A percentile compares a stretch with the other conserved stretches of the same genome.
Conservation (phyloP, 2,888 invertebrate species). For the Eristalinus sepulchralis region DNA sequence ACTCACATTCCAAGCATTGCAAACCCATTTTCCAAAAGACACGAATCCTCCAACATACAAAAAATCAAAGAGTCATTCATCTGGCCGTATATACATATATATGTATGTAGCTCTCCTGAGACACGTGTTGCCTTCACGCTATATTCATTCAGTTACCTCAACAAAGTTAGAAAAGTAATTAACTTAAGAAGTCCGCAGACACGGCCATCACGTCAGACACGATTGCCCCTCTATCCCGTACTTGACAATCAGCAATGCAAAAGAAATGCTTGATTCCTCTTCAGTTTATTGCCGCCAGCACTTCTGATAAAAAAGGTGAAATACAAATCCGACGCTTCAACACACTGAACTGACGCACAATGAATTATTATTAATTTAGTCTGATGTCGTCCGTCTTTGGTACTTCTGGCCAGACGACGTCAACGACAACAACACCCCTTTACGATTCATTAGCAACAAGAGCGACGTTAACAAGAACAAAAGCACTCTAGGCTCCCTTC, state of each 20-base stretch:
- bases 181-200: conserved; percentile 7
- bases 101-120: not conserved
- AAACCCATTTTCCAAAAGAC: too few species aligned
- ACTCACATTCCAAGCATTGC: too few species aligned
- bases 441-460: conserved; percentile 30
- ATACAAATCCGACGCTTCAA: conserved; percentile 13
- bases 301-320: conserved; percentile 12
- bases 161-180: conserved; percentile 16
- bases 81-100: too few species aligned
- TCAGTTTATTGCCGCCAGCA: conserved; percentile 10
- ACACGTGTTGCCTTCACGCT: not conserved
- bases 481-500: conserved; percentile 22
- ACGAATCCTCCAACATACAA: not conserved
- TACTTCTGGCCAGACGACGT: not conserved
- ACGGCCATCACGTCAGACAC: not conserved
- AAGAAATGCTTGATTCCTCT: not conserved
- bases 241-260: not conserved
- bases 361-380: conserved; percentile 43
- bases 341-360: conserved; percentile 32
- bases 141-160: not conserved
- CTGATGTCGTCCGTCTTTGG: conserved; percentile 11
- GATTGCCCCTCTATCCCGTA: not conserved
- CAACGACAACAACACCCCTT: conserved; percentile 25
- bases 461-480: conserved; percentile 21
- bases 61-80: not conserved